Evolutionary conservation across 2,113 vertebrate species (phyloP).

Genomic region (Calonectris borealis): DNA sequence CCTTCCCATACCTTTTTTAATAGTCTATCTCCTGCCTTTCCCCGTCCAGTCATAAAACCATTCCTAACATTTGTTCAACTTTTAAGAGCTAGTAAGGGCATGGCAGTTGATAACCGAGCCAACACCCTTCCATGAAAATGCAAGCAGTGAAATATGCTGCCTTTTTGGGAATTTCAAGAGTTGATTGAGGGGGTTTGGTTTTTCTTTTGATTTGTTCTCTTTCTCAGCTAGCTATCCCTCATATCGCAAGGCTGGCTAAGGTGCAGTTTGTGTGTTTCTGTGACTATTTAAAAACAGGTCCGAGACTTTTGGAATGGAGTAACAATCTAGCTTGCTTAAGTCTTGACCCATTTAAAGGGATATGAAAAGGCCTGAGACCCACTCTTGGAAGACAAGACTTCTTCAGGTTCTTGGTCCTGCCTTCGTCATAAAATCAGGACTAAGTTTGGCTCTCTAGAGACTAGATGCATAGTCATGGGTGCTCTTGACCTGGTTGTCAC

Average conservation of each 20-base stretch:
- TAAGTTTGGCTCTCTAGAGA: background rate
- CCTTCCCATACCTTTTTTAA: constrained; percentile 60
- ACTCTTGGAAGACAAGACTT: background rate
- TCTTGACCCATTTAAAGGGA: background rate
- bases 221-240: background rate
- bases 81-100: constrained; percentile 55
- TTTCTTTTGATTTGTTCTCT: background rate
- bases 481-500: background rate
- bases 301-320: background rate
- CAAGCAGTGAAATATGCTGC: constrained; percentile 38
- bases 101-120: background rate
- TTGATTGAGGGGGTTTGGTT: background rate
- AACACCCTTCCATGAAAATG: constrained; percentile 35
- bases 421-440: background rate
- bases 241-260: background rate
- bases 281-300: background rate
- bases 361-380: background rate
- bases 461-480: background rate
- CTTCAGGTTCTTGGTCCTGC: background rate
- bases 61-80: constrained; percentile 49
- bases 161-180: background rate
- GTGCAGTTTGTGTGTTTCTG: background rate
- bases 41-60: constrained; percentile 37
- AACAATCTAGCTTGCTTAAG: background rate
- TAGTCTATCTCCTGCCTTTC: constrained; percentile 48